These are phyloP conservation scores for Baryphthengus martii DNA, from an alignment of 2,113 vertebrate species.

Conservation along the genomic window DNA sequence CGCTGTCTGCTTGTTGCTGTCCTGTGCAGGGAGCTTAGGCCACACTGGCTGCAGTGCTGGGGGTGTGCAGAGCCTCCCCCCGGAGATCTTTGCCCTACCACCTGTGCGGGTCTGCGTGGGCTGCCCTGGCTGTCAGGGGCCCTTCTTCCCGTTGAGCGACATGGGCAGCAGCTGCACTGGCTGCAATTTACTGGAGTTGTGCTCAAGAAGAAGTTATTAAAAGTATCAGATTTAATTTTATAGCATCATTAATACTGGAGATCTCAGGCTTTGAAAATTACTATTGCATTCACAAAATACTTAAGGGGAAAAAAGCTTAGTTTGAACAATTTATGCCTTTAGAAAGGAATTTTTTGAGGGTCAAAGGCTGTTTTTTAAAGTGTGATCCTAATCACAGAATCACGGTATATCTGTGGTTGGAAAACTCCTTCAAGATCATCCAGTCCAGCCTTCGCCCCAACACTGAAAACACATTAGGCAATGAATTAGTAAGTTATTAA, in stretches of 20 bases:
- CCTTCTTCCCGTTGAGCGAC: background rate
- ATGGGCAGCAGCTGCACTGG: background rate
- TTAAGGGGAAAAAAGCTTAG: background rate
- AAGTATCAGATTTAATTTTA: background rate
- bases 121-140: rapidly evolving
- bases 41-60: rapidly evolving
- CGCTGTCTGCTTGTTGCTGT: rapidly evolving
- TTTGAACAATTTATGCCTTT: background rate
- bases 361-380: background rate
- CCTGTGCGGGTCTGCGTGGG: rapidly evolving
- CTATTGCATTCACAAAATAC: background rate
- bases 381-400: background rate
- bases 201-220: background rate
- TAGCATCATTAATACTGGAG: background rate
- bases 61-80: background rate
- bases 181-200: background rate
- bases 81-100: background rate
- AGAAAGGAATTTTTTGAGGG: background rate
- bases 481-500: constrained; percentile 2
- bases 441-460: too few relatives aligned
- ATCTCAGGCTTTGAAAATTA: background rate
- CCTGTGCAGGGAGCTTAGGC: background rate
- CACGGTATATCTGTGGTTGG: too few relatives aligned
- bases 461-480: background rate
- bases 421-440: too few relatives aligned